A percentile compares a stretch with the other conserved stretches of the same genome.
phyloP scores from a whole-genome alignment of 2,113 vertebrate species.

The Opisthocomus hoazin region DNA sequence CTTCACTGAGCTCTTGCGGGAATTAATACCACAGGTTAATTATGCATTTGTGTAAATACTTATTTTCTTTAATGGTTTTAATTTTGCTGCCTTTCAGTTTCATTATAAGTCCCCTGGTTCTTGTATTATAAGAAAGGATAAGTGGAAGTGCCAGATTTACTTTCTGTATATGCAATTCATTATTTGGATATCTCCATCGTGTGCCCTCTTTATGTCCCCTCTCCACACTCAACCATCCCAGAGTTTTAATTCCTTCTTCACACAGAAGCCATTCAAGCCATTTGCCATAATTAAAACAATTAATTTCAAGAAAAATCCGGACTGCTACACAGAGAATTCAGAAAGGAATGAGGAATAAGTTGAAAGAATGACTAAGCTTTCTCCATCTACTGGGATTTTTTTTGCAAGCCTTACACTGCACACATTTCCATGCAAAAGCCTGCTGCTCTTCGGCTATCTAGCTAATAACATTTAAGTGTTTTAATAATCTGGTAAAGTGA shows the following conservation, averaged over 20 bases:
- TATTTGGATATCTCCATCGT: neutral
- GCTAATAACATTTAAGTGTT: slow-evolving; percentile 26
- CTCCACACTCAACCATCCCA: neutral
- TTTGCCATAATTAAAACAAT: slow-evolving; percentile 61
- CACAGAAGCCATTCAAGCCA: slow-evolving; percentile 30
- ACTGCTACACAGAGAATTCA: neutral
- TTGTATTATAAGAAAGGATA: neutral
- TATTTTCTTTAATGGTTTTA: slow-evolving; percentile 52
- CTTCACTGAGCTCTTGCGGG: neutral
- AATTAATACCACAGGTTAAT: slow-evolving; percentile 48
- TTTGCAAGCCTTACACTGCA: neutral
- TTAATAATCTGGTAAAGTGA: neutral
- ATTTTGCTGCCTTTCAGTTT: neutral
- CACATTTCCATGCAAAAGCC: neutral
- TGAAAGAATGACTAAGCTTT: neutral
- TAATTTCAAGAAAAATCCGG: slow-evolving; percentile 41
- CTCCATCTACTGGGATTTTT: neutral
- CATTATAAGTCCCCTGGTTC: slow-evolving; percentile 43
- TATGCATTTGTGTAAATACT: slow-evolving; percentile 51
- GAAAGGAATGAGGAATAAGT: neutral
- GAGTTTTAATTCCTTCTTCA: slow-evolving; percentile 41
- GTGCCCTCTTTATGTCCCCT: slow-evolving; percentile 48
- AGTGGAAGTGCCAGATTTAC: slow-evolving; percentile 46
- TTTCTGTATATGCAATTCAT: slow-evolving; percentile 14
- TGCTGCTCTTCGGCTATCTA: neutral